Percentiles rank a stretch among this genome's conserved stretches.
phyloP scores from a whole-genome alignment of 1,140 invertebrate genomes.

The Brachionus rotundiformis region DNA sequence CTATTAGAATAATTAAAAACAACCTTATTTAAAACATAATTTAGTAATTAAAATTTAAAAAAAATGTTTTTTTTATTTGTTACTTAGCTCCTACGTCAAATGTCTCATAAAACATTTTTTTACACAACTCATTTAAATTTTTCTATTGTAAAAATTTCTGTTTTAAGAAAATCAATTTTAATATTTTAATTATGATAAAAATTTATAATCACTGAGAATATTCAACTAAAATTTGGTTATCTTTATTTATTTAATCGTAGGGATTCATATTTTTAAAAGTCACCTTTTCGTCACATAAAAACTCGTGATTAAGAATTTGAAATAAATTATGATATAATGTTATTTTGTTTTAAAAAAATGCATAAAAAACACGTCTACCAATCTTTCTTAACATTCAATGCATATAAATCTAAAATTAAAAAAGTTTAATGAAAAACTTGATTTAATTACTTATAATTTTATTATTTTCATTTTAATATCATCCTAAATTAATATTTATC shows the following conservation, averaged over 20 bases:
- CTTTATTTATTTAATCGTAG: neutral
- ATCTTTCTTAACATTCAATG: neutral
- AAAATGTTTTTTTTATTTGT: neutral
- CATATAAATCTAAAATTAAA: neutral
- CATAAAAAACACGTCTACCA: slow-evolving; percentile 6
- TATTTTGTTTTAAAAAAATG: neutral
- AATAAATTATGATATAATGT: slow-evolving; percentile 17
- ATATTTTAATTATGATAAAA: neutral
- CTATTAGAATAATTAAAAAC: too few species aligned
- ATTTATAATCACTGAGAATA: slow-evolving; percentile 3
- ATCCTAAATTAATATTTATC: neutral
- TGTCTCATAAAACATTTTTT: too few species aligned
- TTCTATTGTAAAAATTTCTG: neutral
- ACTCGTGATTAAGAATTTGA: neutral
- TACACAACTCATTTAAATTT: too few species aligned
- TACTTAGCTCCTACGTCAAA: neutral
- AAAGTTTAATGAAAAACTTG: neutral
- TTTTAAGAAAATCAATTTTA: too few species aligned
- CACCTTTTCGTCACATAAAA: neutral
- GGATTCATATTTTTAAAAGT: neutral
- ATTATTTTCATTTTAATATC: neutral
- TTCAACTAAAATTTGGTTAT: neutral
- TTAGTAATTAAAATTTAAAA: neutral
- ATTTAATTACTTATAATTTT: neutral
- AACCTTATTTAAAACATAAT: neutral